A percentile compares a stretch with the other conserved stretches of the same genome.
These are phyloP conservation scores for Salvelinus alpinus DNA, from an alignment of 2,113 vertebrate genomes.

Conservation along the genomic window DNA sequence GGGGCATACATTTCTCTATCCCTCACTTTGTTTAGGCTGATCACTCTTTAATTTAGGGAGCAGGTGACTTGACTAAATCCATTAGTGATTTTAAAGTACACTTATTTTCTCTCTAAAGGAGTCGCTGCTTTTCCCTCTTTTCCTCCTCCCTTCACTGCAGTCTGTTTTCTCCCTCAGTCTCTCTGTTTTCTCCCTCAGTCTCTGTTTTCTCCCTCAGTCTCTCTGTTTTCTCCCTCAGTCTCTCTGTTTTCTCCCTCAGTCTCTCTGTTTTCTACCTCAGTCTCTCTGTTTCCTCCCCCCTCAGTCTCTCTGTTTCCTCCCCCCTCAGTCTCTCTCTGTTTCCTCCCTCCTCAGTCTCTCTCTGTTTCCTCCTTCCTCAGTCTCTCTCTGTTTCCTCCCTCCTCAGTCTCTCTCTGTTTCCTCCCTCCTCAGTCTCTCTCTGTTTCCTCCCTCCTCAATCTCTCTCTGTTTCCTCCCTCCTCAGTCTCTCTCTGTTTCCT, in stretches of 20 bases:
- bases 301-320: too few species aligned
- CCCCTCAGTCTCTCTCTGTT: too few species aligned
- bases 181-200: constrained; percentile 5
- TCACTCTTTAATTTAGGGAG: constrained; percentile 41
- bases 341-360: too few species aligned
- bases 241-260: not conserved
- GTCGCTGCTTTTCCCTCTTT: constrained; percentile 6
- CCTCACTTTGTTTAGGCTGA: constrained; percentile 11
- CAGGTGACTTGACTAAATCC: constrained; percentile 43
- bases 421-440: not conserved
- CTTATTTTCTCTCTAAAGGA: constrained; percentile 10
- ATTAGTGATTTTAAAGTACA: constrained; percentile 32
- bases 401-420: not conserved
- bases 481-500: not conserved
- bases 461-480: too few species aligned
- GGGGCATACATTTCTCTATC: constrained; percentile 5
- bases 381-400: too few species aligned
- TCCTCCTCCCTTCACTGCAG: constrained; percentile 15
- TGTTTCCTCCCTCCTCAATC: too few species aligned
- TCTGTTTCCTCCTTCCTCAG: too few species aligned
- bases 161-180: constrained; percentile 14
- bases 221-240: not conserved
- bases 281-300: too few species aligned
- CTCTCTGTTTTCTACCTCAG: too few species aligned
- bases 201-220: too few species aligned